A percentile compares a stretch with the other conserved stretches of the same genome.
These are phyloP conservation scores for Pocota personata DNA, from an alignment of 2,888 invertebrate species.

Conservation along the genomic window DNA sequence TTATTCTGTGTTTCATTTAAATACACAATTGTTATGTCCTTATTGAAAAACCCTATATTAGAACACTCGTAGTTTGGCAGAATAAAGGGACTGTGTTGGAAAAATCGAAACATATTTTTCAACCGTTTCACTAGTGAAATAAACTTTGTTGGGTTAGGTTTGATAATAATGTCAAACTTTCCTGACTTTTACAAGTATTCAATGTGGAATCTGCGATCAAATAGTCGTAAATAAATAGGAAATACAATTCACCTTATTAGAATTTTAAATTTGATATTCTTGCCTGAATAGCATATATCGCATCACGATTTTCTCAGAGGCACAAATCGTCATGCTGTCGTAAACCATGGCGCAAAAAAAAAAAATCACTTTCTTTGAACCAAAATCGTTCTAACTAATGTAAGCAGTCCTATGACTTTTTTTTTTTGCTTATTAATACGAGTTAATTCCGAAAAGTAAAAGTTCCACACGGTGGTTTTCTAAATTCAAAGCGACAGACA, in stretches of 20 bases:
- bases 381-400: conserved; percentile 24
- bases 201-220: background rate
- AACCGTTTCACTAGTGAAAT: no score
- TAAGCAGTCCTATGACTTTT: conserved; percentile 13
- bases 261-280: background rate
- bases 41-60: no score
- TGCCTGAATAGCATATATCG: background rate
- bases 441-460: conserved; percentile 37
- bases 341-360: background rate
- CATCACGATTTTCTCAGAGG: background rate
- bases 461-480: conserved; percentile 26
- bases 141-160: no score
- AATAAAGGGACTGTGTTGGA: no score
- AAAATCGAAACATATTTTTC: no score
- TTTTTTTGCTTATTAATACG: conserved; percentile 19
- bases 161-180: no score
- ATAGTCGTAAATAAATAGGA: background rate
- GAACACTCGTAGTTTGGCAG: no score
- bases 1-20: no score
- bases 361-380: conserved; percentile 33
- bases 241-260: background rate
- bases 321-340: background rate
- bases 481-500: conserved; percentile 18
- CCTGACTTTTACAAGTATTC: no score
- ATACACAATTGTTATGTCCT: no score